Conservation (phyloP, 1,140 invertebrate species). For the Euura saliciscinereae region DNA sequence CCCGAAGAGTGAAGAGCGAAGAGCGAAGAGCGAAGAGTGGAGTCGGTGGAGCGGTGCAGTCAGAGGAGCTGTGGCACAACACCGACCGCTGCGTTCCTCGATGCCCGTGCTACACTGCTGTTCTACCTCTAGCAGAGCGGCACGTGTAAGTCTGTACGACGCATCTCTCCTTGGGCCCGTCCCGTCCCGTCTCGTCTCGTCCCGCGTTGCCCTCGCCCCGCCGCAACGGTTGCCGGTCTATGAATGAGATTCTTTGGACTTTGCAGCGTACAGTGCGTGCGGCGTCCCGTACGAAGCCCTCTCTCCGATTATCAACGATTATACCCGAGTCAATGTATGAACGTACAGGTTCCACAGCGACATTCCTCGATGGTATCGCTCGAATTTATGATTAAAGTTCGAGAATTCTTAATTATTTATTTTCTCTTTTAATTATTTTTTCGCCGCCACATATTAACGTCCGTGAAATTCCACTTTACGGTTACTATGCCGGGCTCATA, state of each 20-base stretch:
- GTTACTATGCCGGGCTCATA: no score
- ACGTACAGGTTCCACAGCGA: no score
- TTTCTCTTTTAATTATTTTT: no score
- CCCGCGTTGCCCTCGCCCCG: neutral
- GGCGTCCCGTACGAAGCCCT: neutral
- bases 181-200: slow-evolving; percentile 26
- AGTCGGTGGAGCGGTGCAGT: neutral
- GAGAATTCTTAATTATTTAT: no score
- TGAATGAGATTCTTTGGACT: slow-evolving; percentile 5
- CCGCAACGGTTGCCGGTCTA: neutral
- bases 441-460: no score
- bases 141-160: no score
- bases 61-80: neutral
- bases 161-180: slow-evolving; percentile 20
- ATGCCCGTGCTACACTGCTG: slow-evolving; percentile 17
- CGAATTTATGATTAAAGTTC: no score
- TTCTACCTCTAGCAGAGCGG: slow-evolving; percentile 30
- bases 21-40: neutral
- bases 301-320: neutral
- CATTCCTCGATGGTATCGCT: no score
- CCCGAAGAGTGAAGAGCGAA: neutral
- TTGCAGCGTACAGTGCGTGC: neutral
- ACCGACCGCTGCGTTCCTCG: slow-evolving; percentile 13
- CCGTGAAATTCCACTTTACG: no score
- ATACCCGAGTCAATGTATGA: no score